phyloP scores from a whole-genome alignment of 1,140 invertebrate genomes.

The Bombus confusus region DNA sequence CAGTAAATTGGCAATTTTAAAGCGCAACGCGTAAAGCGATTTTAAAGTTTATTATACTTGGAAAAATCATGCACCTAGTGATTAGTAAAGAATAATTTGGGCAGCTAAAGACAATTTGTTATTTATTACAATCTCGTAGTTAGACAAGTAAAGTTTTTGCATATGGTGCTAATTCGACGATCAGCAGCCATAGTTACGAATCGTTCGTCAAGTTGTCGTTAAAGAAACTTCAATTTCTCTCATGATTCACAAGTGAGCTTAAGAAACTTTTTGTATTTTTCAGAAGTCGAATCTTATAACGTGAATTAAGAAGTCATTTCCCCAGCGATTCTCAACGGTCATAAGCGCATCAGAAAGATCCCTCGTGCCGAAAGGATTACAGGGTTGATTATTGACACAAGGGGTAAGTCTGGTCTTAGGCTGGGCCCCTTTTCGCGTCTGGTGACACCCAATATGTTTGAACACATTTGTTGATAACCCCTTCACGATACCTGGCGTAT shows the following conservation, averaged over 20 bases:
- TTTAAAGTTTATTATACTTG: no score
- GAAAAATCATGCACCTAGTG: no score
- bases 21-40: no score
- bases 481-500: conserved; percentile 74
- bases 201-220: neutral
- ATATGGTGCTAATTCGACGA: no score
- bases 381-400: conserved; percentile 77
- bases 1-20: no score
- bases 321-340: conserved; percentile 76
- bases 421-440: conserved; percentile 53
- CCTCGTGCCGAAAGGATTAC: conserved; percentile 77
- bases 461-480: conserved; percentile 82
- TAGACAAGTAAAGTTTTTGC: no score
- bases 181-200: no score
- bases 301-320: conserved; percentile 78
- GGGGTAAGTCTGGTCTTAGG: conserved; percentile 63
- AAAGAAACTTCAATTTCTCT: neutral
- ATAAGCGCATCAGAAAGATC: conserved; percentile 73
- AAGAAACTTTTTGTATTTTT: neutral
- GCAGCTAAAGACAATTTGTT: no score
- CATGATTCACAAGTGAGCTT: neutral
- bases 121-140: no score
- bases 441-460: conserved; percentile 81
- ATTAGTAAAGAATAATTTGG: no score
- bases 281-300: no score